Conservation (phyloP, 2,888 invertebrate species). For the Apantesis nais region DNA sequence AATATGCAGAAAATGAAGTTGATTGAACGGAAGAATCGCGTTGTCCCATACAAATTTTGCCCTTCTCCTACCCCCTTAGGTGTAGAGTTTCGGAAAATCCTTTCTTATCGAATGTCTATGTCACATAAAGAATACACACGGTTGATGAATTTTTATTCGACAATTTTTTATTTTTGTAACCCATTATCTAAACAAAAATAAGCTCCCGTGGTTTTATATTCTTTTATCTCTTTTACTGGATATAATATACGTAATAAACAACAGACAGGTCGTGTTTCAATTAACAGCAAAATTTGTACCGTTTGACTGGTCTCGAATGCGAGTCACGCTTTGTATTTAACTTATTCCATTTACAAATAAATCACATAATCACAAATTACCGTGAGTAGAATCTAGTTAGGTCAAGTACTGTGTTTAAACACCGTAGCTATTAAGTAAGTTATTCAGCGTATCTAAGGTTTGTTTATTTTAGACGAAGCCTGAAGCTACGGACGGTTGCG, state of each 20-base stretch:
- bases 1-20: too few relatives aligned
- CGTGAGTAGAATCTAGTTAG: constrained; percentile 33
- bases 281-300: not conserved
- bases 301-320: not conserved
- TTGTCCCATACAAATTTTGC: too few relatives aligned
- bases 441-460: constrained; percentile 37
- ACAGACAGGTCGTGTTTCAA: not conserved
- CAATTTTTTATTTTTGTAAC: not conserved
- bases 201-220: not conserved
- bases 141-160: not conserved
- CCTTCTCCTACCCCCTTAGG: too few relatives aligned
- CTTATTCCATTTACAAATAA: not conserved
- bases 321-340: not conserved
- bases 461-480: constrained; percentile 40
- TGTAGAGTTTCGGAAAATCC: too few relatives aligned
- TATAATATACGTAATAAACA: not conserved
- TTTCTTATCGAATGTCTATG: too few relatives aligned
- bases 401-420: constrained; percentile 28
- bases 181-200: not conserved
- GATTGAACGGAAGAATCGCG: too few relatives aligned
- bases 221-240: not conserved
- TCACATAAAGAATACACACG: too few relatives aligned
- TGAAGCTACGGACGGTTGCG: constrained; percentile 43
- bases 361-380: constrained; percentile 29
- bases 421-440: constrained; percentile 35